Conservation (phyloP, 2,888 invertebrate species). For the Cephus pulcher region DNA sequence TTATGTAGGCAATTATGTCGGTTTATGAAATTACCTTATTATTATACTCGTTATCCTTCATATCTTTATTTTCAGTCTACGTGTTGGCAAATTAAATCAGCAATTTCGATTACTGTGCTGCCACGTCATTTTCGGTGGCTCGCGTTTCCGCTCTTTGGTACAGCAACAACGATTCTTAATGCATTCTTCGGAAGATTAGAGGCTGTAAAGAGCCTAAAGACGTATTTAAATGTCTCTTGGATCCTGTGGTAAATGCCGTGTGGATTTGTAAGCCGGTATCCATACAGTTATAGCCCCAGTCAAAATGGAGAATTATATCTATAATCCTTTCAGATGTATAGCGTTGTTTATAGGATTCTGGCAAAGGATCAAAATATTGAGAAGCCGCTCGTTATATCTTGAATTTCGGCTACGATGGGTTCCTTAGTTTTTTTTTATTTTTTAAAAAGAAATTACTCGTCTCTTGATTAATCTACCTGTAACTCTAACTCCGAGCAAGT, state of each 20-base stretch:
- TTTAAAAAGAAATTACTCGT: neutral
- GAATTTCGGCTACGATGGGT: neutral
- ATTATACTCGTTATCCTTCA: neutral
- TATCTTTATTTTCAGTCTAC: neutral
- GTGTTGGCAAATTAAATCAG: neutral
- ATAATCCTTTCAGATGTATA: slow-evolving; percentile 1
- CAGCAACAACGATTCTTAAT: neutral
- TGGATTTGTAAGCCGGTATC: slow-evolving; percentile 8
- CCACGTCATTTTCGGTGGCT: neutral
- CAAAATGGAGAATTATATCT: neutral
- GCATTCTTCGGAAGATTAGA: slow-evolving; percentile 11
- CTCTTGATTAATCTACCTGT: neutral
- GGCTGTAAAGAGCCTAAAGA: slow-evolving; percentile 5
- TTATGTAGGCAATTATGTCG: neutral
- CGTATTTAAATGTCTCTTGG: neutral
- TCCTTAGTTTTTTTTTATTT: neutral
- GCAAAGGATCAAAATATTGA: slow-evolving; percentile 3
- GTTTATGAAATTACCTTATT: neutral
- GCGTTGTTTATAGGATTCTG: neutral
- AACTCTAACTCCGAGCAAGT: neutral
- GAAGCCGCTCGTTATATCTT: neutral
- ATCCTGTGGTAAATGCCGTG: slow-evolving; percentile 2
- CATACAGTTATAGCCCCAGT: neutral
- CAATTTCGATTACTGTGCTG: neutral
- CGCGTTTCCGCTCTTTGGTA: neutral